Percentiles rank a stretch among this genome's conserved stretches.
These are phyloP conservation scores for Agonopterix alstromeriana DNA, from an alignment of 2,888 invertebrate genomes.

Conservation along the genomic window DNA sequence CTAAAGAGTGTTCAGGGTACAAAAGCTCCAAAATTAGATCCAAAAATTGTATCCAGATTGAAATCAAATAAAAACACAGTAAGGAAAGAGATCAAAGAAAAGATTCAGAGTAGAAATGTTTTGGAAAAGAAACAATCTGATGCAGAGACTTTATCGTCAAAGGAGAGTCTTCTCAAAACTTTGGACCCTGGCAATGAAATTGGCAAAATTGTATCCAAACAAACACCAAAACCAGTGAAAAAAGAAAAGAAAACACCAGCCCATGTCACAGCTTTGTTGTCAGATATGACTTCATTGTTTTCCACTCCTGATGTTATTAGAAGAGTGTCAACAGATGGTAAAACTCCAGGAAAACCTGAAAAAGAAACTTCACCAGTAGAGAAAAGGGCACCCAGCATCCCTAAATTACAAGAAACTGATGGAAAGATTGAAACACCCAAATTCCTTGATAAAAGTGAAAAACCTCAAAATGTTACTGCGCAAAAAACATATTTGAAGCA, in stretches of 20 bases:
- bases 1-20: conserved; percentile 36
- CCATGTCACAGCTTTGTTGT: conserved; percentile 70
- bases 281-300: conserved; percentile 83
- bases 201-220: conserved; percentile 63
- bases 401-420: conserved; percentile 24
- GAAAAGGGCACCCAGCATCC: conserved; percentile 15
- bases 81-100: conserved; percentile 56
- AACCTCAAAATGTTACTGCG: conserved; percentile 22
- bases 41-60: conserved; percentile 44
- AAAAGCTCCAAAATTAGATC: conserved; percentile 42
- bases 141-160: conserved; percentile 26
- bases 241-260: conserved; percentile 79
- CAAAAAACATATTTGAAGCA: conserved; percentile 41
- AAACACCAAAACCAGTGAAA: conserved; percentile 45
- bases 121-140: conserved; percentile 38
- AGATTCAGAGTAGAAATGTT: conserved; percentile 38
- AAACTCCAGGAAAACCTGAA: conserved; percentile 62
- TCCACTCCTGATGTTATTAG: conserved; percentile 88
- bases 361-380: conserved; percentile 47
- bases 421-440: conserved; percentile 17
- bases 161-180: conserved; percentile 37
- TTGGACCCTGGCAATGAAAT: conserved; percentile 34
- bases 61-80: conserved; percentile 40
- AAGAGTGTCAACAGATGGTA: conserved; percentile 76
- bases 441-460: conserved; percentile 24